Evolutionary conservation across 2,888 invertebrate species (phyloP), one percentile per base, ranked within the genome.

Genomic region (Tubulanus polymorphus): DNA sequence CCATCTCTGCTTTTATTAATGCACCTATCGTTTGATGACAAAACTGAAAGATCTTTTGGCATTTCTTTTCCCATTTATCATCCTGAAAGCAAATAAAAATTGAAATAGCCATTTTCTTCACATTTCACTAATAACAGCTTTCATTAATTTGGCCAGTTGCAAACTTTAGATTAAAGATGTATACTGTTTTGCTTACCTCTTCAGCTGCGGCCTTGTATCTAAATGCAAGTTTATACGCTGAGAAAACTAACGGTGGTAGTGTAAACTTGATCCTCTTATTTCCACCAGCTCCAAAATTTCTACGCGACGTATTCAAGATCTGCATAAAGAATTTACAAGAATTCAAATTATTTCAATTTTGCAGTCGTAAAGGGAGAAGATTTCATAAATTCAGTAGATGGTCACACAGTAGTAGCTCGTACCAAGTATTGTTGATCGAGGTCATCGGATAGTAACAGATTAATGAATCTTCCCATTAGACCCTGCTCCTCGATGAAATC

Each of bases 31-130:
- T 96, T 70, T 92, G 90, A 78, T 95, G 95, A 74, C 94, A 96
- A 79, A 96, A 97, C 80, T 96, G 93, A 82, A 99, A 93, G 64
- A 99, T 94, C 81, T 96, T 97, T 78, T 91, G 90, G 71, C 96
- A 93, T 76, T 99, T 97, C 80, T 93, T 95, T 79, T 95, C 92
- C 96, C 97, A 99, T 83, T 93, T 91, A 53, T 91, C 91, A 76
- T 97, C 96, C 87, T 90, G 59, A 10, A 51, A 50, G 51, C 6
- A n/a, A n/a, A n/a, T n/a, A n/a, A n/a, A n/a, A n/a, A n/a, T n/a
- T n/a, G n/a, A n/a, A n/a, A n/a, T n/a, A n/a, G n/a, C n/a, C n/a
- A n/a, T n/a, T n/a, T n/a, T n/a, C n/a, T n/a, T n/a, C n/a, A n/a
- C n/a, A n/a, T n/a, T n/a, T n/a, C n/a, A n/a, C n/a, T n/a, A n/a